phyloP scores from a whole-genome alignment of 1,140 invertebrate species.

The Aleiodes sp. region DNA sequence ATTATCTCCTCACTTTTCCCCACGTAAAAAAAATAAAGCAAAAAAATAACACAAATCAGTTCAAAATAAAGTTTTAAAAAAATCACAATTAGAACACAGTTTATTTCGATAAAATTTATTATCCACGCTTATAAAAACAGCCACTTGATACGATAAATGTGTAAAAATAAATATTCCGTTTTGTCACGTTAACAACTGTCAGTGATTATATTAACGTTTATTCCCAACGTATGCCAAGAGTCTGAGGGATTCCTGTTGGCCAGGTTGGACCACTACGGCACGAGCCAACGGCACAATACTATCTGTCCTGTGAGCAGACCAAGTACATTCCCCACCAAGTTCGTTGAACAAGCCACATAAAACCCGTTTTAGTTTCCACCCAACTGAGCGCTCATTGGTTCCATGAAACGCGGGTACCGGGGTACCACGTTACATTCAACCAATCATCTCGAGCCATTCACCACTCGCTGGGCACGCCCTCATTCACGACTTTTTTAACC shows the following conservation, averaged over 20 bases:
- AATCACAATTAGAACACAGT: background rate
- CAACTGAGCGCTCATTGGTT: slow-evolving; percentile 46
- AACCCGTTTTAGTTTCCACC: slow-evolving; percentile 60
- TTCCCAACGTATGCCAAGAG: background rate
- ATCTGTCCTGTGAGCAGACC: slow-evolving; percentile 55
- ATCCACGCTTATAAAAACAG: background rate
- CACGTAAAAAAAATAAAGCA: no score
- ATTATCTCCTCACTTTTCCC: background rate
- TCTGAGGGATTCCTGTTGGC: slow-evolving; percentile 38
- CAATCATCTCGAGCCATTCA: slow-evolving; percentile 36
- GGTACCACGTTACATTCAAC: slow-evolving; percentile 27
- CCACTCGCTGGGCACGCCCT: slow-evolving; percentile 25
- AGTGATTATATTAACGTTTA: slow-evolving; percentile 1
- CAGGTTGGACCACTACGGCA: slow-evolving; percentile 59
- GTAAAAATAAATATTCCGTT: background rate
- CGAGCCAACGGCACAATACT: slow-evolving; percentile 66
- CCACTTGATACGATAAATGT: background rate
- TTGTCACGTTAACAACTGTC: slow-evolving; percentile 9
- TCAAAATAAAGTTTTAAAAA: background rate
- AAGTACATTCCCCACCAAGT: slow-evolving; percentile 32
- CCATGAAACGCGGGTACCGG: slow-evolving; percentile 36
- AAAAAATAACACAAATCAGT: slow-evolving; percentile 4
- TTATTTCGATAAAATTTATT: background rate
- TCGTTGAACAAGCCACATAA: slow-evolving; percentile 27
- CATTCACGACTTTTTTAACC: slow-evolving; percentile 38